Evolutionary conservation across 2,888 invertebrate genomes (phyloP).

Genomic region (Drosophila acutilabella): DNA sequence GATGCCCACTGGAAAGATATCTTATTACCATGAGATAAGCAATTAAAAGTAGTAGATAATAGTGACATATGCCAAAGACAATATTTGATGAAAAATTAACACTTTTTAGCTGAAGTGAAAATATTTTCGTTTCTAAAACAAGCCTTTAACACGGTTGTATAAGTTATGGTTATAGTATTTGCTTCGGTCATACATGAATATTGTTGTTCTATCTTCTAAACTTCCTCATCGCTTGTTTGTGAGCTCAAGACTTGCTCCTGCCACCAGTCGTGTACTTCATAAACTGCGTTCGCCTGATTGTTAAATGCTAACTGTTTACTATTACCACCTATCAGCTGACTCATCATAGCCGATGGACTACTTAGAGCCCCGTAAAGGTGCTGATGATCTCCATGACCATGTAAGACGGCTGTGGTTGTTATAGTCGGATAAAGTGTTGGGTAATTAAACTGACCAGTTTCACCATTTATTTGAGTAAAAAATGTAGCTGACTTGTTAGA

Average conservation of each 20-base stretch:
- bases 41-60: too few species aligned
- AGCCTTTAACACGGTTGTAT: too few species aligned
- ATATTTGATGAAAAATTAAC: too few species aligned
- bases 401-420: slow-evolving; percentile 35
- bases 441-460: slow-evolving; percentile 79
- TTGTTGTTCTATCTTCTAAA: not conserved
- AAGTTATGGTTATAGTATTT: too few species aligned
- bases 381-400: slow-evolving; percentile 61
- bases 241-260: slow-evolving; percentile 90
- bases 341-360: slow-evolving; percentile 79
- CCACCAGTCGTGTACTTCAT: slow-evolving; percentile 95
- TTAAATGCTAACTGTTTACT: slow-evolving; percentile 81
- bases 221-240: slow-evolving; percentile 88
- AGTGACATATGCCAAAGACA: too few species aligned
- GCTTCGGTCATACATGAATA: too few species aligned
- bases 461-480: slow-evolving; percentile 70
- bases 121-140: too few species aligned
- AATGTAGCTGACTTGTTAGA: slow-evolving; percentile 68
- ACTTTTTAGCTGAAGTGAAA: too few species aligned
- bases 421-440: slow-evolving; percentile 66
- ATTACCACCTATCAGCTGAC: slow-evolving; percentile 71
- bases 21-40: too few species aligned
- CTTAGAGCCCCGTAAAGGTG: slow-evolving; percentile 70
- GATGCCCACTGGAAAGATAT: too few species aligned
- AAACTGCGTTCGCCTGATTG: slow-evolving; percentile 86